These are phyloP conservation scores for Lepidonotus clava DNA, from an alignment of 2,888 invertebrate species.

Conservation along the genomic window DNA sequence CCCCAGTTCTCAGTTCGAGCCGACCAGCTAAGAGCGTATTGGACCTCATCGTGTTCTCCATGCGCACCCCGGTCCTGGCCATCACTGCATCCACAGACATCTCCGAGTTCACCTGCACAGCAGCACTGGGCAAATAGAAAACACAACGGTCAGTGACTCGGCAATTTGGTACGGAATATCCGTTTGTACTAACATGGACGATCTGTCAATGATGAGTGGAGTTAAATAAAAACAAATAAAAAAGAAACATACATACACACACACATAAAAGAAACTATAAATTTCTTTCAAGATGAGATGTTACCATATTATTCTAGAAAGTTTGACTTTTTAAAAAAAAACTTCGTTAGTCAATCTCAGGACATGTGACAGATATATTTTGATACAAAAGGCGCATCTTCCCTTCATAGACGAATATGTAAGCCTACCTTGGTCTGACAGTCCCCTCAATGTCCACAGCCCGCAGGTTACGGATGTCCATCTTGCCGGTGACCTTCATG, in stretches of 20 bases:
- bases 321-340: not conserved
- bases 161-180: no score
- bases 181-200: no score
- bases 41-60: constrained; percentile 91
- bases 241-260: no score
- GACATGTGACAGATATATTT: not conserved
- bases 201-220: no score
- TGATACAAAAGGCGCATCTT: no score
- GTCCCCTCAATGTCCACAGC: constrained; percentile 89
- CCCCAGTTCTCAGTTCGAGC: constrained; percentile 86
- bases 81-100: constrained; percentile 92
- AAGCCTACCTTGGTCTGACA: constrained; percentile 87
- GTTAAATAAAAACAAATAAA: no score
- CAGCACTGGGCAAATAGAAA: no score
- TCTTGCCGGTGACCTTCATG: constrained; percentile 89
- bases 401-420: not conserved
- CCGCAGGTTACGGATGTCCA: constrained; percentile 86
- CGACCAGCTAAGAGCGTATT: constrained; percentile 90
- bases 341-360: not conserved
- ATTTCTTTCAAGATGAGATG: not conserved
- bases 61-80: constrained; percentile 89
- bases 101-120: constrained; percentile 90
- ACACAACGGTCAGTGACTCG: no score
- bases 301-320: not conserved
- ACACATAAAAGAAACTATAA: no score